Evolutionary conservation across 2,888 invertebrate species (phyloP), one percentile per base, ranked within the genome.

Genomic region (Mesoligia furuncula): DNA sequence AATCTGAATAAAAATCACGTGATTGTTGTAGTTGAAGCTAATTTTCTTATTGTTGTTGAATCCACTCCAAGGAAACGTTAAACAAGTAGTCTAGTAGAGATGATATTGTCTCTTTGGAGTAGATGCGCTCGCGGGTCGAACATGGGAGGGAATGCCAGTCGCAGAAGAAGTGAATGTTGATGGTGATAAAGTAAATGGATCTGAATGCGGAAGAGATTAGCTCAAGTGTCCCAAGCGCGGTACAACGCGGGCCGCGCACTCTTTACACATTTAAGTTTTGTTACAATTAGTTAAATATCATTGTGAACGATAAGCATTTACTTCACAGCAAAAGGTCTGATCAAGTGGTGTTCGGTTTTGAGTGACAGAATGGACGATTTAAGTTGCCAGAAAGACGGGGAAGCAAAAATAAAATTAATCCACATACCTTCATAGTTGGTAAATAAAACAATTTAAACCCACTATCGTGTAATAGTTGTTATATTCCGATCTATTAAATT

Each of bases 301-400:
- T 73, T 70, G 71, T 59, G 88, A 91, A 86, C 83, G 51, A 86
- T 86, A 85, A 84, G 88, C 94, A 94, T 95, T 95, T 95, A 95
- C 95, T 95, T 95, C 95, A 93, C 85, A 90, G 87, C 88, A 92
- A 88, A 90, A 92, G 88, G 86, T 90, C 81, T 89, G 87, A 89
- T 86, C 85, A 85, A 92, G 92, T 94, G 93, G 93, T 91, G 95
- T 94, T 94, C 90, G 95, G 95, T 94, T 93, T 90, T 77, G 94
- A 93, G 94, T 96, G 96, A 91, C 88, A 92, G 93, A 88, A 95
- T 92, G 94, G 96, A 96, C 96, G 94, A 94, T 95, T 92, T 93
- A 90, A 93, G 93, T 94, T 93, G 95, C 93, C 92, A 91, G 94
- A 89, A 85, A 91, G 95, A 96, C 96, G 96, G 94, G 96, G 96